These are phyloP conservation scores for Eurytemora carolleeae DNA, from an alignment of 1,140 invertebrate genomes.

Conservation along the genomic window DNA sequence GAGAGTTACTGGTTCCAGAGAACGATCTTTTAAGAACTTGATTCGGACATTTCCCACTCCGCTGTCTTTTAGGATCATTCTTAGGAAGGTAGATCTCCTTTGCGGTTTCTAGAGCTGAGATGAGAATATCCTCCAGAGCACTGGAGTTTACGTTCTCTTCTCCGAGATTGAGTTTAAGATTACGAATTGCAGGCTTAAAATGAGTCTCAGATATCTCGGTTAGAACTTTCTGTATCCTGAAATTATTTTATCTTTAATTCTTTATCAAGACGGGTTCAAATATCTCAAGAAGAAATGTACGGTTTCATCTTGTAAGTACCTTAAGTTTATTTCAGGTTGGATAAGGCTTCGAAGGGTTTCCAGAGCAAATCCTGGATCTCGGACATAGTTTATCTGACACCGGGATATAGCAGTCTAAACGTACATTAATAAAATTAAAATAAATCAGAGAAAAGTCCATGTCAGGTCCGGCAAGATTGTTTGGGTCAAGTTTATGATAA, in stretches of 20 bases:
- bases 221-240: constrained; percentile 2
- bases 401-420: background rate
- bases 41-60: constrained; percentile 21
- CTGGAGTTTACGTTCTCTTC: constrained; percentile 43
- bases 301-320: too few relatives aligned
- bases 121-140: constrained; percentile 45
- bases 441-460: too few relatives aligned
- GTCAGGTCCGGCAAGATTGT: too few relatives aligned
- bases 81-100: constrained; percentile 38
- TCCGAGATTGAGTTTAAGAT: constrained; percentile 50
- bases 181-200: constrained; percentile 54
- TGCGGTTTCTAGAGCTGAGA: constrained; percentile 54
- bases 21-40: constrained; percentile 16
- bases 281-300: too few relatives aligned
- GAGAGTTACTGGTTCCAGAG: constrained; percentile 7
- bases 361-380: background rate
- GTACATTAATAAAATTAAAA: background rate
- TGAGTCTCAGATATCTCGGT: background rate
- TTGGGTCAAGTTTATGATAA: too few relatives aligned
- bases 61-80: constrained; percentile 18
- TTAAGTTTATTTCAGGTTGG: background rate
- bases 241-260: too few relatives aligned
- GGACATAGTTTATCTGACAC: background rate
- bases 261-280: too few relatives aligned
- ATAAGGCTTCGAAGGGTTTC: background rate